Evolutionary conservation across 1,140 invertebrate species (phyloP).

Genomic region (Drusus annulatus): DNA sequence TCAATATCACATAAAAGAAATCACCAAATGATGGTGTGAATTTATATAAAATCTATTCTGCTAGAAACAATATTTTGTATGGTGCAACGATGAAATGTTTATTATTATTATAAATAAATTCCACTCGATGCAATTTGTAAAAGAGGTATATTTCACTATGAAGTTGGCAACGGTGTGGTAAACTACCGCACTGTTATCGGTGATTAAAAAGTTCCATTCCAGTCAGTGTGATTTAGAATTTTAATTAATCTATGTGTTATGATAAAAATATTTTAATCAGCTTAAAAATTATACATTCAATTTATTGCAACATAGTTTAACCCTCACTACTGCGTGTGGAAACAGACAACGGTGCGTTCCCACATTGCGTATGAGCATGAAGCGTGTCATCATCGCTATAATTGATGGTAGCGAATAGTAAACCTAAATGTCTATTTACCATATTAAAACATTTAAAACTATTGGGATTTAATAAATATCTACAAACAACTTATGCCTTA

Average conservation of each 20-base stretch:
- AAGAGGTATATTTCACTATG: not conserved
- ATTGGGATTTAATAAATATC: slow-evolving; percentile 54
- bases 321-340: slow-evolving; percentile 21
- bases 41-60: too few species aligned
- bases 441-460: slow-evolving; percentile 51
- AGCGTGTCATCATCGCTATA: slow-evolving; percentile 47
- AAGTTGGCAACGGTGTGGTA: not conserved
- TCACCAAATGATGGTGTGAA: too few species aligned
- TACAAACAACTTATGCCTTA: slow-evolving; percentile 28
- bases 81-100: too few species aligned
- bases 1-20: not conserved
- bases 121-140: too few species aligned
- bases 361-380: slow-evolving; percentile 13
- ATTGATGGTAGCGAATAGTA: slow-evolving; percentile 55
- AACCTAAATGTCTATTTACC: slow-evolving; percentile 56
- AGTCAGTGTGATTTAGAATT: slow-evolving; percentile 56
- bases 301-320: slow-evolving; percentile 25
- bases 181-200: slow-evolving; percentile 26
- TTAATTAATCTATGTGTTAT: slow-evolving; percentile 55
- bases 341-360: slow-evolving; percentile 13
- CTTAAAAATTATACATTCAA: slow-evolving; percentile 29
- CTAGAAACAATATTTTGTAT: too few species aligned
- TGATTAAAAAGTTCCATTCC: slow-evolving; percentile 59
- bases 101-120: too few species aligned
- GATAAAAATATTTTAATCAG: slow-evolving; percentile 44